Base-by-base conservation (phyloP, 1,140 invertebrate genomes). In the Drosophila bipectinata region DNA sequence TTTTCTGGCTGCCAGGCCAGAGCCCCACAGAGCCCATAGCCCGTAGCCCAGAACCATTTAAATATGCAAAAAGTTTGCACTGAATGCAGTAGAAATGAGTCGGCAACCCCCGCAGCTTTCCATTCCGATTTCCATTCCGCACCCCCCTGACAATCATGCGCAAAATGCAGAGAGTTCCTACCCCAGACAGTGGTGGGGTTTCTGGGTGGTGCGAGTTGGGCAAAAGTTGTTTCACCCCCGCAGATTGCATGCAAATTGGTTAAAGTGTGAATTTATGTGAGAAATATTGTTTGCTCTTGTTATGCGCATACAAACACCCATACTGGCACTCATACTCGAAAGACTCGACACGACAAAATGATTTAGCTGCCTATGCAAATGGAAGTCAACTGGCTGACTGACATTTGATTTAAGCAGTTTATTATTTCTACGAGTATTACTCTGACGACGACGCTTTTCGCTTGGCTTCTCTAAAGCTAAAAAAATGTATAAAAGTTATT, bases 221-320 rank as follows among this genome's bases (percentile, higher is more conserved):
- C 47, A 54, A 67, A 68, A 60, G 77, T 75, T 71, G 77, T 73
- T 80, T 59, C 88, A 81, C 88, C 89, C 83, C 80, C 79, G 89
- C 84, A 85, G 78, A 89, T 91, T 80, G 81, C 81, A 91, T 91
- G 89, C 89, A 91, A 89, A 90, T 90, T 91, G 84, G 77, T 85
- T 88, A 88, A 91, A 91, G 90, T 91, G 90, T 91, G 90, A 91
- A 91, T 91, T 91, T 91, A 91, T 91, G 90, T 91, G 90, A 90
- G 90, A 91, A 91, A 91, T 91, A 91, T 79, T 91, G 84, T 91
- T 91, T 91, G 77, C 76, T 91, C 84, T 91, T 91, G 89, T 88
- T 90, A 59, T 77, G 73, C 72, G 54, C 73, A 68, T 41, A 74
- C 63, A 55, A 52, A 45, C 34, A 61, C 57, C 34, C 55, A 34